Base-by-base conservation (phyloP, 2,888 invertebrate species). In the Malthinus flaveolus region DNA sequence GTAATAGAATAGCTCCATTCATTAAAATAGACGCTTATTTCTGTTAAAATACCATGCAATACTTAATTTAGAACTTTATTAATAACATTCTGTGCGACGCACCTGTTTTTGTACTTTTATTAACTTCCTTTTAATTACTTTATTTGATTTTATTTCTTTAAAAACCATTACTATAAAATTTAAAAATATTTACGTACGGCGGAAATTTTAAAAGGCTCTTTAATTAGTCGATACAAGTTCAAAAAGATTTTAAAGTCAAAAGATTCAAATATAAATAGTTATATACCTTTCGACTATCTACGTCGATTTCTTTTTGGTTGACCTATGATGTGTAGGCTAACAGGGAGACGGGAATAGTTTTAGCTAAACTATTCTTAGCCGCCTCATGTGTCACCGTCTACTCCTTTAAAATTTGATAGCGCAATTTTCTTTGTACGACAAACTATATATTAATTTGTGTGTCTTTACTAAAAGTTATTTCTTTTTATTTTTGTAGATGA, bases 311-410 rank as follows among this genome's bases (percentile, higher is more conserved):
- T 65, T 65, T 63, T 66, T 64, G 62, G 66, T 69, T 69, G 69
- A 69, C 68, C 69, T 69, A 69, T 66, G 68, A 58, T 64, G 68
- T 67, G 63, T 63, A 65, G 65, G 63, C 64, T 64, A n/a, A 42
- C 39, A 66, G 65, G 50, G 47, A 48, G 67, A 66, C 66, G 57
- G 58, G 63, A 66, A 66, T 66, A 65, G 67, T 68, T 70, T 68
- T 67, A 70, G 70, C 70, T 70, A 66, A 67, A 66, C 70, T 70
- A 70, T 68, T 66, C 62, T 70, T 70, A 68, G 70, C 44, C 32
- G 47, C 62, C 63, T 66, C 66, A 56, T 48, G 66, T 68, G 66
- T 68, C 68, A 65, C 65, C 59, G 63, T 58, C 59, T 61, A 62
- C 64, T 60, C 65, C 62, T 63, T 55, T 61, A 55, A 54, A 48